Evolutionary conservation across 2,888 invertebrate species (phyloP).

Genomic region (Tenthredo mesomela): DNA sequence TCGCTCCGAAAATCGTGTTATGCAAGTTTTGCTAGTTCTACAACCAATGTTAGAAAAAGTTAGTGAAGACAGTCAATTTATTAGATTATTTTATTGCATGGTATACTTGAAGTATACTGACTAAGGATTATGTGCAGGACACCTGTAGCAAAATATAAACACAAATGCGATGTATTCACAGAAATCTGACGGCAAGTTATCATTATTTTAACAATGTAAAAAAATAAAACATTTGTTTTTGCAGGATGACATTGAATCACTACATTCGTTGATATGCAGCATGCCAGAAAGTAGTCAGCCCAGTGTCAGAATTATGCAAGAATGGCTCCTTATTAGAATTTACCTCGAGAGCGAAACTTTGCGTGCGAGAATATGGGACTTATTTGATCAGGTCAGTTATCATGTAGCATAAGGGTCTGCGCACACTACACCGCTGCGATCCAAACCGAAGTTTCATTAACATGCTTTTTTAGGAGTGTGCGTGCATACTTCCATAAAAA

Average conservation of each 20-base stretch:
- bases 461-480: too few species aligned
- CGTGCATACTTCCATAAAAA: too few species aligned
- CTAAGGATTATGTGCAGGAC: not conserved
- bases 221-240: not conserved
- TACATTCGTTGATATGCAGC: conserved; percentile 75
- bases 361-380: conserved; percentile 71
- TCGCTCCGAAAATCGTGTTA: conserved; percentile 80
- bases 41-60: conserved; percentile 75
- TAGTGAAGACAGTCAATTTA: conserved; percentile 46
- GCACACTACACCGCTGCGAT: too few species aligned
- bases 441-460: too few species aligned
- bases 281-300: conserved; percentile 82
- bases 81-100: not conserved
- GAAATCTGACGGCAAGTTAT: not conserved
- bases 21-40: conserved; percentile 80
- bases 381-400: conserved; percentile 72
- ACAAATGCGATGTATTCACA: not conserved
- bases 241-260: conserved; percentile 63
- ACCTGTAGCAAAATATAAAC: not conserved
- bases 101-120: not conserved
- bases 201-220: not conserved
- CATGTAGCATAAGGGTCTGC: too few species aligned
- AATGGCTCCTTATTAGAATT: conserved; percentile 81
- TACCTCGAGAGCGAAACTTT: conserved; percentile 68
- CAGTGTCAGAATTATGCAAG: conserved; percentile 82